phyloP scores from a whole-genome alignment of 2,888 invertebrate species.

The Mongoloraphidia duomilia region DNA sequence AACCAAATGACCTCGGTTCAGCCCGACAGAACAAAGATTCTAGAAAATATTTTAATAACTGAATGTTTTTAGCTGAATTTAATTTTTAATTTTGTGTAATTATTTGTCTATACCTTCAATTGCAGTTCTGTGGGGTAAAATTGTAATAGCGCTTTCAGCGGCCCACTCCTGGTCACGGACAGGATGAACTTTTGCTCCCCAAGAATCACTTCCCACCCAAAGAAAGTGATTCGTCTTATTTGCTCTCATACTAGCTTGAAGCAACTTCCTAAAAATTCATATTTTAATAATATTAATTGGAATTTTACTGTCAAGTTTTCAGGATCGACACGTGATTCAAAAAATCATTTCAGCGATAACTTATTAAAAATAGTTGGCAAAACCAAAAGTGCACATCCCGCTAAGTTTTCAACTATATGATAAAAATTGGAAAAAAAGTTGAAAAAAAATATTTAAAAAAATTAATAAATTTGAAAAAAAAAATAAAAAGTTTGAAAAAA shows the following conservation, averaged over 20 bases:
- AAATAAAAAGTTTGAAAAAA: neutral
- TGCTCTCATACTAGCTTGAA: constrained; percentile 41
- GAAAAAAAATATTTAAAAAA: neutral
- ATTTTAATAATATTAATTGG: too few species aligned
- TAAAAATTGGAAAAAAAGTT: neutral
- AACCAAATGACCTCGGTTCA: too few species aligned
- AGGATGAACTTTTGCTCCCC: constrained; percentile 51
- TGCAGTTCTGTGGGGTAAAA: constrained; percentile 41
- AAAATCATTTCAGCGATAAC: neutral
- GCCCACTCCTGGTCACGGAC: constrained; percentile 43
- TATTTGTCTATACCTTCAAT: constrained; percentile 31
- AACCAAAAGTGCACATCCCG: too few species aligned
- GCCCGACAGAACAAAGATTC: too few species aligned
- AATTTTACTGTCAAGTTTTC: too few species aligned
- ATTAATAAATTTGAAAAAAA: neutral
- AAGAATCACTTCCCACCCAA: constrained; percentile 58
- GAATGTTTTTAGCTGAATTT: too few species aligned
- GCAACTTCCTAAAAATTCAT: constrained; percentile 32
- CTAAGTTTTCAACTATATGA: neutral
- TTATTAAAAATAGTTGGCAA: too few species aligned
- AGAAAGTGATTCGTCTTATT: constrained; percentile 44
- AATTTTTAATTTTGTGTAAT: too few species aligned
- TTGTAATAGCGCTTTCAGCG: constrained; percentile 47
- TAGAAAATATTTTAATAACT: too few species aligned
- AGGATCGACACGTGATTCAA: too few species aligned